A percentile compares a stretch with the other conserved stretches of the same genome.
Conservation (phyloP, 2,888 invertebrate species). For the Ophion ellenae region DNA sequence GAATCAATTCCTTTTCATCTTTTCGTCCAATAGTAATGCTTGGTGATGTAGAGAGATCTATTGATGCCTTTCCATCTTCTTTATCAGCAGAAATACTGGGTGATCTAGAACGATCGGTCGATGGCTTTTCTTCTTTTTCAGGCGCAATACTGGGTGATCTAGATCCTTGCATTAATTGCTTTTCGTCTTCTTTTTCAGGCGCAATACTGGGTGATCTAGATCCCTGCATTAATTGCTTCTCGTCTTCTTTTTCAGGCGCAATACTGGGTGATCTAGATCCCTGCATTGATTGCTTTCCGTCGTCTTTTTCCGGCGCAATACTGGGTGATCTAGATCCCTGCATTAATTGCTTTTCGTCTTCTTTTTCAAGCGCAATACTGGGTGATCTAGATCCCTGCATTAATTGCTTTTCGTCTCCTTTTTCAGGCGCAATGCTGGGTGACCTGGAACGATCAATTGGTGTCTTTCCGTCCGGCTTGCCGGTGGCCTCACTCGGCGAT, state of each 20-base stretch:
- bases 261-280: neutral
- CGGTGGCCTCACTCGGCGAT: conserved; percentile 57
- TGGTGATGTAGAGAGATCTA: conserved; percentile 28
- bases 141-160: conserved; percentile 55
- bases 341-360: conserved; percentile 42
- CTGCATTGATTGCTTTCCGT: conserved; percentile 5
- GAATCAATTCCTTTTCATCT: neutral
- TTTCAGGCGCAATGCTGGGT: neutral
- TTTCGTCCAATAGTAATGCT: neutral
- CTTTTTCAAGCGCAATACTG: conserved; percentile 36
- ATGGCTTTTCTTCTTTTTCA: conserved; percentile 19
- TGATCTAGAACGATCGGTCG: neutral
- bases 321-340: conserved; percentile 35
- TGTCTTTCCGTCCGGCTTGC: conserved; percentile 55
- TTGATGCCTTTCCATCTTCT: neutral
- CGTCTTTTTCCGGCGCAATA: conserved; percentile 6
- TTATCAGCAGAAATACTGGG: conserved; percentile 32
- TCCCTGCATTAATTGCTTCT: neutral
- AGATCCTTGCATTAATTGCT: conserved; percentile 34
- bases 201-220: conserved; percentile 37
- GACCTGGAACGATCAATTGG: conserved; percentile 49
- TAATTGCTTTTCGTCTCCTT: conserved; percentile 44
- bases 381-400: conserved; percentile 42
- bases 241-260: conserved; percentile 1
- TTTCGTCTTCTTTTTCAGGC: conserved; percentile 43